A percentile compares a stretch with the other conserved stretches of the same genome.
These are phyloP conservation scores for Echinops telfairi DNA, from an alignment of 2,113 vertebrate genomes.

Conservation along the genomic window DNA sequence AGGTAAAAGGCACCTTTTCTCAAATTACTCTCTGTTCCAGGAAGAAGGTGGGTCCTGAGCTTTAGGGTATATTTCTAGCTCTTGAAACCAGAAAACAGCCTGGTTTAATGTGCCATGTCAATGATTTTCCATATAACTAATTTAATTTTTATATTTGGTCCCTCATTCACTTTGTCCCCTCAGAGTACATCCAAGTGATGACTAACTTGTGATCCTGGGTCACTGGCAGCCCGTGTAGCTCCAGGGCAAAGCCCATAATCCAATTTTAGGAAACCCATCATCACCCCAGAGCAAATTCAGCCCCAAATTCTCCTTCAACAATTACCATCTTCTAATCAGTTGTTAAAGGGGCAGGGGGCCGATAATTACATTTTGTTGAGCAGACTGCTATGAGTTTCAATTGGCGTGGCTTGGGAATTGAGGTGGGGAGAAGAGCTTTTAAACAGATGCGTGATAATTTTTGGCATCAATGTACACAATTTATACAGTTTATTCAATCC, in stretches of 20 bases:
- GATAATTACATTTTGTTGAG: constrained; percentile 35
- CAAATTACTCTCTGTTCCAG: not conserved
- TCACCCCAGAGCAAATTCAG: constrained; percentile 20
- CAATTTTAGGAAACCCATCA: constrained; percentile 35
- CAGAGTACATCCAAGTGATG: not conserved
- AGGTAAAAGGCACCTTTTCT: constrained; percentile 18
- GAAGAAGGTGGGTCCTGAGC: constrained; percentile 16
- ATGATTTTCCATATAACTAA: constrained; percentile 10
- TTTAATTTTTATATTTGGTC: constrained; percentile 44
- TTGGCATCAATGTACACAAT: not conserved
- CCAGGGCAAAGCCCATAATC: constrained; percentile 33
- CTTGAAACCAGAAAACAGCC: constrained; percentile 32
- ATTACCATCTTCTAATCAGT: constrained; percentile 11
- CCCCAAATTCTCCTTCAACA: constrained; percentile 16
- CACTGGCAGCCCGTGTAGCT: not conserved
- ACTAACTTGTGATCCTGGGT: not conserved
- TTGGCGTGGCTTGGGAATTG: not conserved
- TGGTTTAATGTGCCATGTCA: constrained; percentile 21
- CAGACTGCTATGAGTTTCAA: not conserved
- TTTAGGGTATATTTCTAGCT: constrained; percentile 29
- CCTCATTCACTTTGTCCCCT: not conserved
- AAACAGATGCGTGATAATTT: constrained; percentile 15
- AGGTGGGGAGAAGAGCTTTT: constrained; percentile 11
- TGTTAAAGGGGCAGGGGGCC: constrained; percentile 31
- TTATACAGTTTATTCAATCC: constrained; percentile 4